Conservation (phyloP, 2,113 vertebrate genomes). For the Macaca mulatta region DNA sequence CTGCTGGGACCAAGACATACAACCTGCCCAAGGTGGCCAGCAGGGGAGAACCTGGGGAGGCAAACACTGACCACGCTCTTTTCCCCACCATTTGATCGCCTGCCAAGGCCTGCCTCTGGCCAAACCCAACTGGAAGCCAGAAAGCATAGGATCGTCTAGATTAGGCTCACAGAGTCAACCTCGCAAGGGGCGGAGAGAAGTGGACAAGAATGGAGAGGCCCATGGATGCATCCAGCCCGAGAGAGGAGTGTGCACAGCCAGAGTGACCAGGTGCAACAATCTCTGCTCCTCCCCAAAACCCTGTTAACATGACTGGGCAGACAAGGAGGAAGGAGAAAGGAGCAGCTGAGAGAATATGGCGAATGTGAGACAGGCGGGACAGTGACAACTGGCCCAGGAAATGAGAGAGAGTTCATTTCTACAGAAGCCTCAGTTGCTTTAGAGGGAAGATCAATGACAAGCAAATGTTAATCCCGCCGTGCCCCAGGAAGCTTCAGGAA, state of each 20-base stretch:
- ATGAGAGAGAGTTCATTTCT: not conserved
- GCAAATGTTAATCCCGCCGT: too few relatives aligned
- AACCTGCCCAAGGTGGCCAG: not conserved
- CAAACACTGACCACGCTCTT: not conserved
- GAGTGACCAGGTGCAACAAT: accelerated
- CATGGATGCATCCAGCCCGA: not conserved
- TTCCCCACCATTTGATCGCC: not conserved
- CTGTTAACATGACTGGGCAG: not conserved
- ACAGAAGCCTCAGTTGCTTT: not conserved
- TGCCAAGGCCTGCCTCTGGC: not conserved
- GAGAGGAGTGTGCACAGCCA: not conserved
- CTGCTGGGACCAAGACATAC: not conserved
- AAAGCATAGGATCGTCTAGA: not conserved
- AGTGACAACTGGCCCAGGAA: not conserved
- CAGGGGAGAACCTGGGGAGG: not conserved
- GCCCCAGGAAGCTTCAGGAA: not conserved
- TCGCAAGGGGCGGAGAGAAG: not conserved
- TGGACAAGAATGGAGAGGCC: not conserved
- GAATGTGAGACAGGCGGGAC: not conserved
- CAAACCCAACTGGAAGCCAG: not conserved
- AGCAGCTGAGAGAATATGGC: not conserved
- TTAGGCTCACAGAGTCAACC: too few relatives aligned
- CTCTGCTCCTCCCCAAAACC: not conserved
- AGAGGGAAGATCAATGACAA: not conserved
- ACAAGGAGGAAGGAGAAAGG: too few relatives aligned